Conservation (phyloP, 2,113 vertebrate genomes). For the Mirza zaza region DNA sequence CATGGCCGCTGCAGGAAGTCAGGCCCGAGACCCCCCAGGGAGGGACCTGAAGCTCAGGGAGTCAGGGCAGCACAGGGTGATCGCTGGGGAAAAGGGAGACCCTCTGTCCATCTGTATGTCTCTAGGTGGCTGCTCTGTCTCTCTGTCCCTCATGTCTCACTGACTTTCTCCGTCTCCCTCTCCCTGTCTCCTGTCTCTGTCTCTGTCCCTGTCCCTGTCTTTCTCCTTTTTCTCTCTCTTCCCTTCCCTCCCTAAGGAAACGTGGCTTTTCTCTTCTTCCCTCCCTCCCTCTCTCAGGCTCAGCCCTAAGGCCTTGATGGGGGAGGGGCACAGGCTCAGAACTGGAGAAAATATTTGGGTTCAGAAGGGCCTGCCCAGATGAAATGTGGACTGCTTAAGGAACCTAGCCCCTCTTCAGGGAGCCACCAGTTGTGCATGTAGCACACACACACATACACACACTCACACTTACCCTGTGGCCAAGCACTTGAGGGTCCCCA, state of each 20-base stretch:
- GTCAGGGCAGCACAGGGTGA: neutral
- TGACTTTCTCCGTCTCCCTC: neutral
- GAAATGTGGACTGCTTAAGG: neutral
- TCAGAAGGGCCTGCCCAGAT: neutral
- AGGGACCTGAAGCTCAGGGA: neutral
- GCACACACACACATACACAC: neutral
- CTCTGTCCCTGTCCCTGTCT: neutral
- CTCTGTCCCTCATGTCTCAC: neutral
- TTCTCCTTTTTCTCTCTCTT: neutral
- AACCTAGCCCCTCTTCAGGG: neutral
- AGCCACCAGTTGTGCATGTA: neutral
- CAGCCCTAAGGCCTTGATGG: slow-evolving; percentile 3
- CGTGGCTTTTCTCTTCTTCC: slow-evolving; percentile 55
- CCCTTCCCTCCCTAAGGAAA: slow-evolving; percentile 66
- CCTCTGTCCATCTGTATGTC: neutral
- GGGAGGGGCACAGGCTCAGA: slow-evolving; percentile 35
- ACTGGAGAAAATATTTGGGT: slow-evolving; percentile 41
- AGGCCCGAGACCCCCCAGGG: neutral
- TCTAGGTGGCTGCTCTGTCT: neutral
- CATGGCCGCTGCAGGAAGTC: neutral
- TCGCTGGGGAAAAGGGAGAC: neutral
- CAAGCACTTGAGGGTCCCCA: neutral
- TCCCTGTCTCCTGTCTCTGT: neutral
- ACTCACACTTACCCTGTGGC: neutral
- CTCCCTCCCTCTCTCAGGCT: slow-evolving; percentile 24